These are phyloP conservation scores for Hirudinaria manillensis DNA, from an alignment of 2,888 invertebrate species.

Conservation along the genomic window DNA sequence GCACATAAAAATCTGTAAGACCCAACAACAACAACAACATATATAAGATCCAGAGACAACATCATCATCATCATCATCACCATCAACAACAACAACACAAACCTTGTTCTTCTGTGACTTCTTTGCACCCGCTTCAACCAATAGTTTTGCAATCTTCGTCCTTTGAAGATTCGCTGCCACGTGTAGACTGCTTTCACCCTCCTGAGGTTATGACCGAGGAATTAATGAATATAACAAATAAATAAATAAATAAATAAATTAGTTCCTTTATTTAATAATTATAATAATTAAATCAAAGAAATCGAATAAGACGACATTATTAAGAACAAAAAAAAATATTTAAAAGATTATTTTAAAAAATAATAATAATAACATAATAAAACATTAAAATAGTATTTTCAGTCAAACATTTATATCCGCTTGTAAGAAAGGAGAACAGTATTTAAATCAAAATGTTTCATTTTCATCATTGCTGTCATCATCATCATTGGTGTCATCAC, in stretches of 20 bases:
- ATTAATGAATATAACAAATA: background rate
- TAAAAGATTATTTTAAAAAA: background rate
- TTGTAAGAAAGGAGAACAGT: too few relatives aligned
- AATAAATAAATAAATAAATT: background rate
- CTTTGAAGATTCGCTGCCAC: conserved; percentile 89
- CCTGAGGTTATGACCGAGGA: conserved; percentile 53
- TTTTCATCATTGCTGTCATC: too few relatives aligned
- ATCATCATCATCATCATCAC: background rate
- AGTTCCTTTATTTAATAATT: too few relatives aligned
- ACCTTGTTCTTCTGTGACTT: conserved; percentile 68
- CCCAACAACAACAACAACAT: background rate
- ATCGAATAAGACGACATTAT: too few relatives aligned
- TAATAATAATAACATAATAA: background rate
- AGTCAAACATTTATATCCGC: too few relatives aligned
- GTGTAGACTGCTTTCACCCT: conserved; percentile 88
- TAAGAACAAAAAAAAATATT: background rate
- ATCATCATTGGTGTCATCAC: too few relatives aligned
- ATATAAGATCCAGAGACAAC: background rate
- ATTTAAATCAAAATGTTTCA: too few relatives aligned
- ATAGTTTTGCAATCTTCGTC: conserved; percentile 79
- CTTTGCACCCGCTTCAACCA: conserved; percentile 79
- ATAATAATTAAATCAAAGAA: too few relatives aligned
- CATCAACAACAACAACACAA: conserved; percentile 31
- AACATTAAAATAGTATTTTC: too few relatives aligned
- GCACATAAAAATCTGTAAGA: too few relatives aligned